A percentile compares a stretch with the other conserved stretches of the same genome.
Conservation (phyloP, 2,888 invertebrate genomes). For the Norana najaformis region DNA sequence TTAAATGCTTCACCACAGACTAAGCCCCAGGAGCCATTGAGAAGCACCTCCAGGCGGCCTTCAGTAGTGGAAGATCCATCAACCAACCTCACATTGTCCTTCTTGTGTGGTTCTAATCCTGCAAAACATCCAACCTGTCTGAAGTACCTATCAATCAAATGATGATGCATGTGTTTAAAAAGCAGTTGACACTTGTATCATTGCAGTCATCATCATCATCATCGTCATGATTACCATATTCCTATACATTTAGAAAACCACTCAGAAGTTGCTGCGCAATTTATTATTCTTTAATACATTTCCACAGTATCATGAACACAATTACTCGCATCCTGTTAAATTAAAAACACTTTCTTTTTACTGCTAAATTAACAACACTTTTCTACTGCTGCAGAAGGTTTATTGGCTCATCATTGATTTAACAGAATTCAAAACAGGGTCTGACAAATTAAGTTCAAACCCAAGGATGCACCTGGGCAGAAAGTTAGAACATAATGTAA, state of each 20-base stretch:
- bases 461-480: no score
- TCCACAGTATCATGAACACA: background rate
- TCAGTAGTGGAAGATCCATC: background rate
- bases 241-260: background rate
- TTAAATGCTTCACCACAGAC: background rate
- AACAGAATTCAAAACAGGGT: no score
- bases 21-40: background rate
- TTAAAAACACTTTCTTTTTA: background rate
- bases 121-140: background rate
- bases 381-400: background rate
- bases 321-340: background rate
- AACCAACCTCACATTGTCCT: background rate
- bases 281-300: background rate
- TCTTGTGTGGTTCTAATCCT: background rate
- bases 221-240: background rate
- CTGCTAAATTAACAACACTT: background rate
- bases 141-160: background rate
- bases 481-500: no score
- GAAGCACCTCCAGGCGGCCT: background rate
- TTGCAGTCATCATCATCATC: background rate
- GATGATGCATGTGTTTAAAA: background rate
- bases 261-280: background rate
- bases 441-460: no score
- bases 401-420: background rate
- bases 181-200: background rate